Base-by-base conservation (phyloP, 2,888 invertebrate species). In the Auanema sp. region DNA sequence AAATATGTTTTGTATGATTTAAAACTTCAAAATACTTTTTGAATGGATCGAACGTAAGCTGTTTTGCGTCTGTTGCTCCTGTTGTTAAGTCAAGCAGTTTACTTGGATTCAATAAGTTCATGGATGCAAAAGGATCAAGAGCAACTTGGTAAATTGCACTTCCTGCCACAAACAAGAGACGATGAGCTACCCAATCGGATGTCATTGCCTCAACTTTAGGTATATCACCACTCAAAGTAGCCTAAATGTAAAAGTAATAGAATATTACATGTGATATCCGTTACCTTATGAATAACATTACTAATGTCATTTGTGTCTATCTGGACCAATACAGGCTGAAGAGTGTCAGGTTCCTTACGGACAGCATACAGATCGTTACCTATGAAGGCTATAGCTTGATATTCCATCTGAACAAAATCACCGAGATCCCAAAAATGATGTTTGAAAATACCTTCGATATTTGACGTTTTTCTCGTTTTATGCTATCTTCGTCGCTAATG, bases 21-120 rank as follows among this genome's bases (percentile, higher is more conserved):
- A 25, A 2, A 11, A 24, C 10, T 33, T 11, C 5, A 44, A 58
- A 68, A 50, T n/a, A 81, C 81, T 82, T 82, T 59, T 74, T 80
- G 58, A 82, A 82, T 2, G 82, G 82, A 60, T 82, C 82, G 63
- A 78, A 81, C n/a, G 77, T 71, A n/a, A 82, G 61, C 51, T 82
- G 82, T 50, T 83, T 82, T 0, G 82, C 80, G 50, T 81, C 82
- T 5, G 79, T 76, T 5, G 79, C 79, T 1, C 80, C 77, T 24
- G 73, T 59, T 2, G 80, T 74, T 16, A 82, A 63, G 8, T 77
- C 68, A 25, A 81, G 73, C 6, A 82, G 52, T 50, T 77, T 77
- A 50, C 71, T 68, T 0, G 82, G 80, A 21, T 77, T 76, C 14
- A 81, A 66, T 10, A 77, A 56, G 1, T 72, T 72, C 14, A 74